Base-by-base conservation (phyloP, 1,140 invertebrate species). In the Drosophila pallidifrons region DNA sequence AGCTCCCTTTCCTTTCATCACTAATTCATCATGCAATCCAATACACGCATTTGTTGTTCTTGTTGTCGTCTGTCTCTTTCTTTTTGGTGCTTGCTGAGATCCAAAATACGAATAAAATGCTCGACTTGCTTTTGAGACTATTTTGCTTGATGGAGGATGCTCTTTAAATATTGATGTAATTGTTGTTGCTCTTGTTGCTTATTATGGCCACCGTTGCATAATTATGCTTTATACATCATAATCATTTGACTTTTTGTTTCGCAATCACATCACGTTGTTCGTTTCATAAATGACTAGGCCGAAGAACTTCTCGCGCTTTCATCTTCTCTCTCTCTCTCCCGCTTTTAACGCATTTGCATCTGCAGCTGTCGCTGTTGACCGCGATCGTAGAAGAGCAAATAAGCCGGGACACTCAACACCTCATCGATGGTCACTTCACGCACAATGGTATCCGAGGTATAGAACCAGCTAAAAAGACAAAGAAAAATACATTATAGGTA, bases 381-480 rank as follows among this genome's bases (percentile, higher is more conserved):
- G 5, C 95, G 94, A 93, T 95, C 95, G 86, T 95, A 95, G 92
- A 95, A 95, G 47, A 95, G 90, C 93, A 95, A 93, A 93, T 95
- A 95, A 30, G 95, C 95, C 4, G 94, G 93, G 79, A 95, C 94
- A 76, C 94, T 94, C 2, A 95, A 92, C 52, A 95, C 95, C 92
- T 95, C 95, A 63, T 94, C 94, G 41, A 95, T 93, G 16, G 93
- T 93, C 63, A 95, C 95, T 91, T 95, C 95, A 61, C 95, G 94
- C 15, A 95, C 95, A 83, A 95, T 93, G 5, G 95, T 94, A 89
- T 95, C 95, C 11, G 95, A 95, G 0, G 95, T 95, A 85, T 95
- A 95, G 91, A 95, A 95, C 95, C 95, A 95, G 35, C 95, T 95
- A 77, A 38, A 38, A 38, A 7, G 20, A 25, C 20, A 25, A 25